Percentiles rank a stretch among this genome's conserved stretches.
These are phyloP conservation scores for Capra hircus DNA, from an alignment of 2,113 vertebrate species.

Conservation along the genomic window DNA sequence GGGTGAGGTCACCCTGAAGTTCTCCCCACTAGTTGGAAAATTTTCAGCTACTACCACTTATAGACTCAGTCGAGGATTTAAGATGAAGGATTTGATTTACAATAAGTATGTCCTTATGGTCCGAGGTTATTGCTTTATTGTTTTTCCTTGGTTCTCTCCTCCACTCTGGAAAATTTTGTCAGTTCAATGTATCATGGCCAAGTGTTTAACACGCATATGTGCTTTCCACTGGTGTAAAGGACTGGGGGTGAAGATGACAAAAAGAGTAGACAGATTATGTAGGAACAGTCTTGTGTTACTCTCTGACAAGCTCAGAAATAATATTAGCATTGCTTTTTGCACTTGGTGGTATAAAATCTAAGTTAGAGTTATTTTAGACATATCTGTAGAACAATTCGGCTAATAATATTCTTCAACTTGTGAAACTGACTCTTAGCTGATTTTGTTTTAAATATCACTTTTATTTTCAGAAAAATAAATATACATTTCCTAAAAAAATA, in stretches of 20 bases:
- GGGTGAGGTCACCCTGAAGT: not conserved
- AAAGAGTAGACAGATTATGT: not conserved
- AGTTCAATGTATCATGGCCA: not conserved
- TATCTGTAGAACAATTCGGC: not conserved
- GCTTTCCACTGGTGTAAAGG: not conserved
- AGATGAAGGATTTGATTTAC: not conserved
- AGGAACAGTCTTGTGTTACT: not conserved
- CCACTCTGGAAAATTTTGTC: not conserved
- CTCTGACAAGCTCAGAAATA: not conserved
- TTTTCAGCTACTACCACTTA: not conserved
- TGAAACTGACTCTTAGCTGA: not conserved
- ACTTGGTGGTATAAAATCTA: not conserved
- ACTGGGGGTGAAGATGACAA: not conserved
- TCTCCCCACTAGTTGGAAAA: not conserved
- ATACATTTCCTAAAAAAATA: not conserved
- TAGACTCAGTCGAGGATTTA: not conserved
- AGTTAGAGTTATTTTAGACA: not conserved
- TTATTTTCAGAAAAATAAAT: not conserved
- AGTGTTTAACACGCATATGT: not conserved
- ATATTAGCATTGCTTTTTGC: not conserved
- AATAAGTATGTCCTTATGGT: not conserved
- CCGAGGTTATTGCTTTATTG: not conserved
- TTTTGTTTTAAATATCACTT: slow-evolving; percentile 14
- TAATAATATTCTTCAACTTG: not conserved
- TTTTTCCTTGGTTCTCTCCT: not conserved